These are phyloP conservation scores for Melolontha melolontha DNA, from an alignment of 2,888 invertebrate genomes.

Conservation along the genomic window DNA sequence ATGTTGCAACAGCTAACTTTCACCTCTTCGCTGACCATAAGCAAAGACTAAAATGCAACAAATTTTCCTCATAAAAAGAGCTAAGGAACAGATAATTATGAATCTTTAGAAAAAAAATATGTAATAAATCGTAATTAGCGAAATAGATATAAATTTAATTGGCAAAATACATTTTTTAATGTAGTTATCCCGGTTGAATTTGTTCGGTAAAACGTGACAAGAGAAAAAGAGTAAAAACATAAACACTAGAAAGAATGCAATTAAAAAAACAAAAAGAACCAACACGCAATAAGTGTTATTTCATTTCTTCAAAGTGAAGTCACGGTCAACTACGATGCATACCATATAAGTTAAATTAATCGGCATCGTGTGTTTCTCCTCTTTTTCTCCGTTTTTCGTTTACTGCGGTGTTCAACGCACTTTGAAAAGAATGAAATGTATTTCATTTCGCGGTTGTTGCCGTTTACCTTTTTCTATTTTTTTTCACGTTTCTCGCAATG, in stretches of 20 bases:
- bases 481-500: not conserved
- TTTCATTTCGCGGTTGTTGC: slow-evolving; percentile 1
- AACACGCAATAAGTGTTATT: not conserved
- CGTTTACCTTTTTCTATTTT: not conserved
- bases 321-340: not conserved
- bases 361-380: not conserved
- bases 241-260: not conserved
- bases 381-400: not conserved
- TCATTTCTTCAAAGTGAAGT: slow-evolving; percentile 7
- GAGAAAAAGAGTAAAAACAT: not conserved
- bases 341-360: slow-evolving; percentile 16
- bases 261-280: not conserved
- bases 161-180: too few species aligned
- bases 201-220: too few species aligned
- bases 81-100: too few species aligned
- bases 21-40: too few species aligned
- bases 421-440: not conserved
- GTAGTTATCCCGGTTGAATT: too few species aligned
- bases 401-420: not conserved
- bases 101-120: too few species aligned
- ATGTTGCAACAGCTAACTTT: too few species aligned
- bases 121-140: too few species aligned
- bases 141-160: too few species aligned
- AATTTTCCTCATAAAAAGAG: too few species aligned
- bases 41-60: too few species aligned